Evolutionary conservation across 2,888 invertebrate genomes (phyloP).

Genomic region (Tribolium freemani): DNA sequence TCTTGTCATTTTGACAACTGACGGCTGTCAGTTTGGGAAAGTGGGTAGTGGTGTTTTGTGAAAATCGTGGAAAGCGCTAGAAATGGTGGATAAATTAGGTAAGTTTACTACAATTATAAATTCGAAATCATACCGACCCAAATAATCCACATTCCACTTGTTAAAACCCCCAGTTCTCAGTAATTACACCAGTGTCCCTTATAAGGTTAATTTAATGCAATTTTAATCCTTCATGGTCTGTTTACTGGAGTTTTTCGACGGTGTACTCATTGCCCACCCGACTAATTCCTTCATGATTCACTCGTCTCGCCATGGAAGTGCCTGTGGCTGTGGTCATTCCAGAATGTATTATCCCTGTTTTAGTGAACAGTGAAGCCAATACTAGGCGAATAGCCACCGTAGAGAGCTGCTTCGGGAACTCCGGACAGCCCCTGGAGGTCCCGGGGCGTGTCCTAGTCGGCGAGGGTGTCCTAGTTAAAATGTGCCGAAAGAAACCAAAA

Average conservation of each 20-base stretch:
- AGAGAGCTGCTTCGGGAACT: constrained; percentile 97
- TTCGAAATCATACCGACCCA: not conserved
- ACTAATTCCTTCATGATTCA: constrained; percentile 12
- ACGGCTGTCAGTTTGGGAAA: constrained; percentile 36
- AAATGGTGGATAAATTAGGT: constrained; percentile 76
- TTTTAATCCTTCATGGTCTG: constrained; percentile 59
- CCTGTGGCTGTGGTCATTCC: constrained; percentile 7
- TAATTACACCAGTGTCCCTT: constrained; percentile 43
- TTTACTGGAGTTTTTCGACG: constrained; percentile 51
- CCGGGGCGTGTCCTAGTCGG: constrained; percentile 97
- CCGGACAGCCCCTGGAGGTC: constrained; percentile 92
- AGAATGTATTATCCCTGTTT: constrained; percentile 65
- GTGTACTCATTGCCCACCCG: constrained; percentile 17
- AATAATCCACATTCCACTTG: not conserved
- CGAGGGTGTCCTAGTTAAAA: constrained; percentile 98
- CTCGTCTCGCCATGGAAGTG: constrained; percentile 13
- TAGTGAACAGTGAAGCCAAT: constrained; percentile 98
- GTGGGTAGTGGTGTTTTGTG: constrained; percentile 37
- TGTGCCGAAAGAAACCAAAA: constrained; percentile 99
- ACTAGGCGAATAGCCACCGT: constrained; percentile 95
- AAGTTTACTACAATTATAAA: constrained; percentile 57
- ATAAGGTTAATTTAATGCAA: constrained; percentile 53
- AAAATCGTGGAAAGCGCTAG: constrained; percentile 44
- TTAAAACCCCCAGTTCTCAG: not conserved
- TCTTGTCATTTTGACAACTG: constrained; percentile 20